A percentile compares a stretch with the other conserved stretches of the same genome.
Conservation (phyloP, 1,140 invertebrate species). For the Heliothis virescens region DNA sequence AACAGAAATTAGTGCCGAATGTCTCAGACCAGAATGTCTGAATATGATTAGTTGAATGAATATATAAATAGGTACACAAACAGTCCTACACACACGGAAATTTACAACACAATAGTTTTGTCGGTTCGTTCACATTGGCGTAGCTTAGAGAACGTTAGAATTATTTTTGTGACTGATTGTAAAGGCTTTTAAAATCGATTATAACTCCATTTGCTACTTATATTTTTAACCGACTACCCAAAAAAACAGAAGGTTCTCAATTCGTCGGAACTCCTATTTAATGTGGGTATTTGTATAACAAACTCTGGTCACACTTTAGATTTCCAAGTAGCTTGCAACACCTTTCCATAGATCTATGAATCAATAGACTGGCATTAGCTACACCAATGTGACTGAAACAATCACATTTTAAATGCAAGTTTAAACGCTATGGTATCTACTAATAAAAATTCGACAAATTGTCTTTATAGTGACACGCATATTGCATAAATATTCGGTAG, state of each 20-base stretch:
- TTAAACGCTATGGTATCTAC: slow-evolving; percentile 22
- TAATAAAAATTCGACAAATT: slow-evolving; percentile 15
- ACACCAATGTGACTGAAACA: neutral
- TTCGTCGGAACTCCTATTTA: too few species aligned
- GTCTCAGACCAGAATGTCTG: too few species aligned
- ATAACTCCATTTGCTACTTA: too few species aligned
- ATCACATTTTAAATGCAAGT: slow-evolving; percentile 39
- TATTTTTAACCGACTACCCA: too few species aligned
- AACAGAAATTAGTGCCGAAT: neutral
- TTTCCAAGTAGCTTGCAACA: too few species aligned
- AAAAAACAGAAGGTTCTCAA: too few species aligned
- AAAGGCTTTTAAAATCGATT: too few species aligned
- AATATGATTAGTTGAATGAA: neutral
- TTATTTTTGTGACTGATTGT: too few species aligned
- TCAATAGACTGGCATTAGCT: too few species aligned
- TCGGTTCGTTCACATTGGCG: slow-evolving; percentile 23
- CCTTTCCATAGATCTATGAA: too few species aligned
- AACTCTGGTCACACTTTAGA: too few species aligned
- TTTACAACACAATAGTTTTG: slow-evolving; percentile 22
- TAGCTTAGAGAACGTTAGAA: neutral
- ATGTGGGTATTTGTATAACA: too few species aligned
- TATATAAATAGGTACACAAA: slow-evolving; percentile 46
- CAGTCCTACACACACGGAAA: slow-evolving; percentile 53
- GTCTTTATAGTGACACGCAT: slow-evolving; percentile 14
- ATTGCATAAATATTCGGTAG: neutral